phyloP scores from a whole-genome alignment of 2,113 vertebrate species.

The Psephotus haematonotus region DNA sequence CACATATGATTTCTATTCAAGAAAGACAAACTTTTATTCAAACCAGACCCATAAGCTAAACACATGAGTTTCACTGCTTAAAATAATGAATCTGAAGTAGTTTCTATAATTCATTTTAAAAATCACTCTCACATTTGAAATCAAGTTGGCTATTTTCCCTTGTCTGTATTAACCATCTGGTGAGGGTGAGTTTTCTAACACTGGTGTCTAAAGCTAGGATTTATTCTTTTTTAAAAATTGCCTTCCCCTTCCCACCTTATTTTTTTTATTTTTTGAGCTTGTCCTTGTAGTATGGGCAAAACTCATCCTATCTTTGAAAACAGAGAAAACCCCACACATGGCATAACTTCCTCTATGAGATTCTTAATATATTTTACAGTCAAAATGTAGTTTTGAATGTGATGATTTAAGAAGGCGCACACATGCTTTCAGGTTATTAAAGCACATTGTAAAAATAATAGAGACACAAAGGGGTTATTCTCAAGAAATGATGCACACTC shows the following conservation, averaged over 20 bases:
- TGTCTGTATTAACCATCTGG: slow-evolving; percentile 72
- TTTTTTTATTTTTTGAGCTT: slow-evolving; percentile 57
- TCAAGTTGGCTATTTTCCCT: slow-evolving; percentile 74
- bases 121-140: slow-evolving; percentile 77
- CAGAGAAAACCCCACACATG: slow-evolving; percentile 9
- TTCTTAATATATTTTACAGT: slow-evolving; percentile 73
- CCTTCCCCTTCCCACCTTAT: slow-evolving; percentile 1
- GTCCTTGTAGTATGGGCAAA: slow-evolving; percentile 42
- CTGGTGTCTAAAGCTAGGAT: slow-evolving; percentile 37
- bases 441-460: slow-evolving; percentile 62
- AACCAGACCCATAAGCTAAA: slow-evolving; percentile 78
- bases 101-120: slow-evolving; percentile 78
- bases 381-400: slow-evolving; percentile 49
- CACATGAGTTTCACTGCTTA: slow-evolving; percentile 71
- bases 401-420: slow-evolving; percentile 58
- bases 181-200: slow-evolving; percentile 57
- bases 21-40: slow-evolving; percentile 80
- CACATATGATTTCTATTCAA: slow-evolving; percentile 82
- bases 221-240: neutral
- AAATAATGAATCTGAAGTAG: slow-evolving; percentile 76
- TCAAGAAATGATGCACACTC: slow-evolving; percentile 5
- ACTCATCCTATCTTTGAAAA: slow-evolving; percentile 57
- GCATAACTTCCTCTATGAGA: slow-evolving; percentile 49
- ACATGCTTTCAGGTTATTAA: slow-evolving; percentile 57
- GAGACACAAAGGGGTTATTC: slow-evolving; percentile 64